Evolutionary conservation across 2,797 vertebrate species (phyloP).

Genomic region (Falco cherrug): DNA sequence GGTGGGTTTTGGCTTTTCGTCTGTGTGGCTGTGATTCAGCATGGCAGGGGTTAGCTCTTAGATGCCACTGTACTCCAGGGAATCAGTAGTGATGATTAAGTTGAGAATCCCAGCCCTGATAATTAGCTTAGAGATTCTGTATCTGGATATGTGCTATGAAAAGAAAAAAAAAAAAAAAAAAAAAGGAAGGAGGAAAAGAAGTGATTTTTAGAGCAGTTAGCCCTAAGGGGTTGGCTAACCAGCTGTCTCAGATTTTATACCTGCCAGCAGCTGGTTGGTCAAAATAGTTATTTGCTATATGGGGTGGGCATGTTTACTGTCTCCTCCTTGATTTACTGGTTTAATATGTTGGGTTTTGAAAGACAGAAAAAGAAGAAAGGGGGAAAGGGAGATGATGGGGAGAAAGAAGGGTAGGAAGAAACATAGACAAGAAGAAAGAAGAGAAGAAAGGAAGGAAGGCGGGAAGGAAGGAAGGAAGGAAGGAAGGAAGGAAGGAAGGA

Average conservation of each 20-base stretch:
- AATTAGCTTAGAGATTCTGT: slow-evolving; percentile 82
- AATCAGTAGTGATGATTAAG: slow-evolving; percentile 77
- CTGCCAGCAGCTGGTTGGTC: slow-evolving; percentile 66
- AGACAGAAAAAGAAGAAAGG: background rate
- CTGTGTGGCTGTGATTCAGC: slow-evolving; percentile 54
- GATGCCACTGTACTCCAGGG: slow-evolving; percentile 72
- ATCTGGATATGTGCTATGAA: slow-evolving; percentile 68
- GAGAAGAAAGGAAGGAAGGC: too few species aligned
- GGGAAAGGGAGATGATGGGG: background rate
- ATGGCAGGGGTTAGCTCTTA: slow-evolving; percentile 77
- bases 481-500: background rate
- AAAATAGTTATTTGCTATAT: slow-evolving; percentile 55
- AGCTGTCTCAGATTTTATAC: slow-evolving; percentile 74
- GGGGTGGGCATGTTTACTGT: background rate
- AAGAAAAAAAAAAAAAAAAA: background rate
- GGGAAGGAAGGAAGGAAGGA: too few species aligned
- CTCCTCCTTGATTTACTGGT: slow-evolving; percentile 15
- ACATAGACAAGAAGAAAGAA: background rate
- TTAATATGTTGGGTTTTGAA: slow-evolving; percentile 24
- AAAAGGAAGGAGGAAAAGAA: background rate
- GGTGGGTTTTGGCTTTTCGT: slow-evolving; percentile 39
- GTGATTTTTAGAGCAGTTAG: slow-evolving; percentile 69
- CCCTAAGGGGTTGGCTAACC: slow-evolving; percentile 72
- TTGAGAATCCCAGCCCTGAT: slow-evolving; percentile 79
- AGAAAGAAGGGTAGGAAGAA: background rate